Base-by-base conservation (phyloP, 2,797 vertebrate species). In the Pipistrellus pygmaeus region DNA sequence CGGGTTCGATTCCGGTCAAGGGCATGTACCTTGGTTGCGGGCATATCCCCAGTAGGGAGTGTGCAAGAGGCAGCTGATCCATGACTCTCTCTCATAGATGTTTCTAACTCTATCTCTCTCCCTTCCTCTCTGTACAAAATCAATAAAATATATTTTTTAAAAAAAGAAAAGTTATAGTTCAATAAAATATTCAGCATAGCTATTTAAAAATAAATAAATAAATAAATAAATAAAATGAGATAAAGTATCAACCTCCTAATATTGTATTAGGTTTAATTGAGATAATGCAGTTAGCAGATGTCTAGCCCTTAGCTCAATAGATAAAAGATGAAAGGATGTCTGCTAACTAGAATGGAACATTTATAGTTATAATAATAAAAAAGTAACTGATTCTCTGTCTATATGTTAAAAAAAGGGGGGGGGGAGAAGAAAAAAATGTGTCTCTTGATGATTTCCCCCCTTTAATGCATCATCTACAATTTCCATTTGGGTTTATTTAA, bases 301-400 rank as follows among this genome's bases (percentile, higher is more conserved):
- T 73, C 44, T 91, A 41, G 13, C 12, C 55, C 5, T 62, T 73
- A 85, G 21, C 27, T 53, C 32, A 73, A 38, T 18, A 38, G 46
- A 46, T 2, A 60, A 32, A 30, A 83, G 48, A 44, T 41, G 62
- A 85, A 72, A 90, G 25, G 57, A 78, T 91, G 41, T 69, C 30
- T 94, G 48, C 64, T 82, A 92, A 55, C 23, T 27, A 21, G 13
- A 93, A 85, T 51, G 20, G 9, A 25, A 44, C 41, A 12, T 68
- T 93, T 85, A 73, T 66, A 90, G 93, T 83, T 90, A 32, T 78
- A 72, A 72, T 57, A 85, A 88, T 64, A 8, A 11, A 64, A 88
- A 90, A 80, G 32, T 66, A 88, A 95, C 8, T 73, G 44, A 62
- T 90, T 85, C 51, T 85, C n/a, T 68, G 18, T 69, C 27, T 88